These are phyloP conservation scores for Pyrrhura leucotis DNA, from an alignment of 2,797 vertebrate genomes.

Conservation along the genomic window DNA sequence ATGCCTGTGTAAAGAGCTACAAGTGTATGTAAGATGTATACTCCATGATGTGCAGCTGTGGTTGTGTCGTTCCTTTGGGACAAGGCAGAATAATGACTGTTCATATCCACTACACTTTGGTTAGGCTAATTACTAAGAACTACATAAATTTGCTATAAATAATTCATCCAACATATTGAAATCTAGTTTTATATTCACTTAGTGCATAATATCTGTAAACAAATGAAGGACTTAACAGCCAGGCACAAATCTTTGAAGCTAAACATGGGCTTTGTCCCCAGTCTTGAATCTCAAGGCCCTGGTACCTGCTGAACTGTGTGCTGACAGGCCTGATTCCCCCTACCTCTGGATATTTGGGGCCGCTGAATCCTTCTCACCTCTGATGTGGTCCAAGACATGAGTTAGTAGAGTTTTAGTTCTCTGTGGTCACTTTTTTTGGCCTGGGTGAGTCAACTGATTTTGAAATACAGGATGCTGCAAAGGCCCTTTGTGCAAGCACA, in stretches of 20 bases:
- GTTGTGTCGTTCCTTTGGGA: not conserved
- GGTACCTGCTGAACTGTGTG: not conserved
- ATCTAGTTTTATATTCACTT: not conserved
- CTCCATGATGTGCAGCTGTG: not conserved
- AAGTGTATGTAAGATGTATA: not conserved
- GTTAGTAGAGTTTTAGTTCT: not conserved
- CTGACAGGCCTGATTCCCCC: not conserved
- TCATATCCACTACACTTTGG: not conserved
- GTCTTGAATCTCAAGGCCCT: not conserved
- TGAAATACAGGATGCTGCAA: not conserved
- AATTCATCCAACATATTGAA: not conserved
- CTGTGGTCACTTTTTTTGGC: not conserved
- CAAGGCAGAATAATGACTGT: not conserved
- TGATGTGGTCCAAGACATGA: not conserved
- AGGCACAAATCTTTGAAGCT: not conserved
- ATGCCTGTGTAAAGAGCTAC: not conserved
- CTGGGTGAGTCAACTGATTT: not conserved
- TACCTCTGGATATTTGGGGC: not conserved
- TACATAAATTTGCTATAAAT: not conserved
- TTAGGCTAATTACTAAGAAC: constrained; percentile 9
- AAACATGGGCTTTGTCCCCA: not conserved
- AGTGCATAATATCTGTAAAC: not conserved
- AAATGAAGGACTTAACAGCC: not conserved
- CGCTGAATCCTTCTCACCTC: not conserved
- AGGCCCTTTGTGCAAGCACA: not conserved